These are phyloP conservation scores for Capromys pilorides DNA, from an alignment of 2,797 vertebrate genomes.

Conservation along the genomic window DNA sequence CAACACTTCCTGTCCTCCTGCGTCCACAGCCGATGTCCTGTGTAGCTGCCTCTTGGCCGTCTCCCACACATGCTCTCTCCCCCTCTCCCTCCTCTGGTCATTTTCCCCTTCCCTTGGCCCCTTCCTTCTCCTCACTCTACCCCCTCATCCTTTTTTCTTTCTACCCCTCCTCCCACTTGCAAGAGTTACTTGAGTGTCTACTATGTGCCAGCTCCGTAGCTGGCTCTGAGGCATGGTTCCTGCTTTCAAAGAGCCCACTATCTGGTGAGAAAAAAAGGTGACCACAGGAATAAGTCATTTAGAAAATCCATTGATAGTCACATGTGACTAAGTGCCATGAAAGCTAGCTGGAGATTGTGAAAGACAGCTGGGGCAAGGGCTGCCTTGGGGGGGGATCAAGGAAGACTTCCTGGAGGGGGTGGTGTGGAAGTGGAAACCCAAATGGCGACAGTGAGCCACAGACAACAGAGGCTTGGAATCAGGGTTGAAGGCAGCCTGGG, in stretches of 20 bases:
- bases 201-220: neutral
- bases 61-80: no score
- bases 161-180: neutral
- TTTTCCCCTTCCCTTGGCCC: neutral
- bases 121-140: neutral
- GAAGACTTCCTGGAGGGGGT: neutral
- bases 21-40: neutral
- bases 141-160: neutral
- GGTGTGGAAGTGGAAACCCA: neutral
- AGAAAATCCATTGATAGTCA: neutral
- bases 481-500: neutral
- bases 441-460: neutral
- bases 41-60: neutral
- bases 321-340: neutral
- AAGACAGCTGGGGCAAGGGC: neutral
- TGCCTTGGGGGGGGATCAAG: neutral
- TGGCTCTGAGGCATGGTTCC: neutral
- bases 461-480: neutral
- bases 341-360: neutral
- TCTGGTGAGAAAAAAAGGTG: neutral
- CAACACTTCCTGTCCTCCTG: no score
- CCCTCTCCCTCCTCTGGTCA: no score
- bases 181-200: neutral
- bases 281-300: neutral
- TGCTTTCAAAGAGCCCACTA: neutral